Conservation (phyloP, 2,888 invertebrate genomes). For the Hedychridium roseum region DNA sequence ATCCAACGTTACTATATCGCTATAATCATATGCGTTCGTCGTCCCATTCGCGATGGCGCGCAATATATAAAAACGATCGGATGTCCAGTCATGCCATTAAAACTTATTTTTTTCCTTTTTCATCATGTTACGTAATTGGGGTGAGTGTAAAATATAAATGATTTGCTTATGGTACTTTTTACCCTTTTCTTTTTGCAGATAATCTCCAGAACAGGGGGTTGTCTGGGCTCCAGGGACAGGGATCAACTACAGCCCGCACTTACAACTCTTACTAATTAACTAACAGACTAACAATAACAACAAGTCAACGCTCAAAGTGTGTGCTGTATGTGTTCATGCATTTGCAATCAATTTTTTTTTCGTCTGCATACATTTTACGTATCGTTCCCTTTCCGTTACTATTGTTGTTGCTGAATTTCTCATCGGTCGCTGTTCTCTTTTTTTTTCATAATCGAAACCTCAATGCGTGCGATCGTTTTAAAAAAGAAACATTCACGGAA, state of each 20-base stretch:
- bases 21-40: constrained; percentile 21
- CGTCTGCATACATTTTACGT: constrained; percentile 48
- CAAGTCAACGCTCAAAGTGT: constrained; percentile 63
- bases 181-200: constrained; percentile 41
- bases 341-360: too few species aligned
- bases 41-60: constrained; percentile 28
- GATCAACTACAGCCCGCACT: constrained; percentile 64
- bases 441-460: constrained; percentile 11
- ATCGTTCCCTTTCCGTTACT: constrained; percentile 56
- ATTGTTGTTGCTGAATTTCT: constrained; percentile 56
- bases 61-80: constrained; percentile 36
- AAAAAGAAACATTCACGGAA: constrained; percentile 4
- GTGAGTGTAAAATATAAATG: constrained; percentile 42
- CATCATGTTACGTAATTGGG: constrained; percentile 25
- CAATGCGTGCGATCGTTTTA: too few species aligned
- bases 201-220: constrained; percentile 63
- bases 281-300: constrained; percentile 65
- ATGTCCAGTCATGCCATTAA: constrained; percentile 39
- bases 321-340: constrained; percentile 54
- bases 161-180: constrained; percentile 30
- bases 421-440: constrained; percentile 35
- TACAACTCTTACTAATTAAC: constrained; percentile 65
- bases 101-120: constrained; percentile 27
- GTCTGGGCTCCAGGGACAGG: constrained; percentile 64
- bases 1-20: constrained; percentile 17